phyloP scores from a whole-genome alignment of 2,113 vertebrate genomes.

The Nycticorax nycticorax region DNA sequence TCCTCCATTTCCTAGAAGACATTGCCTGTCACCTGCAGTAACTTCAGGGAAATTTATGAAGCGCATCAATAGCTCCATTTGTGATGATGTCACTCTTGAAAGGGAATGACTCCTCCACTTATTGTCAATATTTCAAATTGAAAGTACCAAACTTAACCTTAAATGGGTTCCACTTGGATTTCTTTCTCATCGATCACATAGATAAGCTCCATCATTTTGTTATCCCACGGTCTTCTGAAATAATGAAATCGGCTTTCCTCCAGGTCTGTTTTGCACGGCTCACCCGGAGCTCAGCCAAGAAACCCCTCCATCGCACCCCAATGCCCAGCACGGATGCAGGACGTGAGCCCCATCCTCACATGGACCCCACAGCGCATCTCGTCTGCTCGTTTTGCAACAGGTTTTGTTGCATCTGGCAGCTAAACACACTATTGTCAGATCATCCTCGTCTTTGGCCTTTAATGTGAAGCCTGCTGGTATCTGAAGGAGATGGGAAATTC shows the following conservation, averaged over 20 bases:
- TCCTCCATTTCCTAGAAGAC: conserved; percentile 41
- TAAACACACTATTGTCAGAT: background rate
- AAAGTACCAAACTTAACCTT: background rate
- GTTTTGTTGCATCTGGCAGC: background rate
- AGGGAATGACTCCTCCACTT: conserved; percentile 46
- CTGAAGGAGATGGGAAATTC: background rate
- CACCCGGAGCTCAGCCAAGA: background rate
- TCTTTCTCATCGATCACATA: background rate
- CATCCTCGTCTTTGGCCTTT: background rate
- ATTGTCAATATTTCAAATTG: conserved; percentile 43
- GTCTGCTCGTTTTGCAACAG: background rate
- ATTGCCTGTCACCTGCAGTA: conserved; percentile 39
- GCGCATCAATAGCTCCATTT: conserved; percentile 3
- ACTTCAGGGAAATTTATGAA: conserved; percentile 45
- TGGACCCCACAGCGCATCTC: background rate
- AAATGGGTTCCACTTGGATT: background rate
- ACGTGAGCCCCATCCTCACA: background rate
- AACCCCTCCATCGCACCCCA: background rate
- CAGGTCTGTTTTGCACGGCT: background rate
- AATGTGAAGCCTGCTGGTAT: background rate
- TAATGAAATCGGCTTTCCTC: background rate
- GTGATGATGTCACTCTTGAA: conserved; percentile 58
- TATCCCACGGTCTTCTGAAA: background rate
- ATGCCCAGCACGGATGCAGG: background rate
- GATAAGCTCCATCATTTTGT: background rate